Base-by-base conservation (phyloP, 2,113 vertebrate genomes). In the Alexandromys fortis region DNA sequence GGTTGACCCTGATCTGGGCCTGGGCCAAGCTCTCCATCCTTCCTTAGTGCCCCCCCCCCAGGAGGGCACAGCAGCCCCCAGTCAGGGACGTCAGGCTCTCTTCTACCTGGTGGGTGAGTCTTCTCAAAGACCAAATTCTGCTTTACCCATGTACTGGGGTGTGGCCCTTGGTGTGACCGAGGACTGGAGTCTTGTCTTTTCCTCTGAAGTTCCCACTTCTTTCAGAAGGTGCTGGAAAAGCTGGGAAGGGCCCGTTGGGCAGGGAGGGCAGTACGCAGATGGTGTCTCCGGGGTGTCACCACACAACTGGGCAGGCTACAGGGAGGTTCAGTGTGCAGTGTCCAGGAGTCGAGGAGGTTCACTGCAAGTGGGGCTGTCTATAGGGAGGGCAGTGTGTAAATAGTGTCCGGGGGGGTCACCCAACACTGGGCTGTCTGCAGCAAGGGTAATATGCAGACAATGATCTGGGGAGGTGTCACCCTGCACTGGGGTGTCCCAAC, bases 131-230 rank as follows among this genome's bases (percentile, higher is more conserved):
- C 77, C 72, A 47, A 4, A 55, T 78, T 68, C 91, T 45, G 19
- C 83, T 83, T 63, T 2, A 5, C 61, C 38, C 63, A 35, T 1
- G 76, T 0, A 30, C 17, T 2, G 5, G 45, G 17, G 72, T 19
- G 47, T 12, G 79, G 78, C 52, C 28, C 13, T 9, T 26, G 2
- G 38, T 45, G 67, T 55, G 91, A 33, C 76, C 61, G 63, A 81
- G 13, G 3, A 26, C 35, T n/a, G 26, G 86, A 78, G 47, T 94
- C 72, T 89, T 94, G 93, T 94, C 72, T 89, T 95, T 95, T 92
- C 30, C 58, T 47, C 65, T 90, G 30, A 45, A 67, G 70, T 89
- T 89, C 92, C 47, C 75, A 52, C 67, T 94, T 47, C 75, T 90
- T 90, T 93, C 58, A 89, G 92, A 94, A 94, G 82, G 86, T 55